Base-by-base conservation (phyloP, 2,797 vertebrate species). In the Gymnothorax javanicus region DNA sequence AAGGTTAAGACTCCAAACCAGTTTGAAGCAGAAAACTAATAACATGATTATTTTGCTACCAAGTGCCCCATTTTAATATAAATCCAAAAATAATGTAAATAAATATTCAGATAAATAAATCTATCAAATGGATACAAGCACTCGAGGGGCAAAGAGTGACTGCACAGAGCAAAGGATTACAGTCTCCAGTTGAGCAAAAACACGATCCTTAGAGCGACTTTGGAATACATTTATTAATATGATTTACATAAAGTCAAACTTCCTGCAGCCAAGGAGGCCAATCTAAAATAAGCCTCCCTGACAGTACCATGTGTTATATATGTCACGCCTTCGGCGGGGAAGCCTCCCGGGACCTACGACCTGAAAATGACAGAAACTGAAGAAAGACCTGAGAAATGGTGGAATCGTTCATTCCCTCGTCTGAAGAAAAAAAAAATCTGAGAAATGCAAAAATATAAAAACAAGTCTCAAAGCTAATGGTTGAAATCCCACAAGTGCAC, bases 281-380 rank as follows among this genome's bases (percentile, higher is more conserved):
- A 89, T 94, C 91, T 94, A 95, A 96, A 96, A 95, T 90, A 96
- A 96, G 94, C 93, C 89, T 88, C 71, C 89, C 87, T 94, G 95
- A 95, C 95, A 95, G 94, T 93, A 92, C 92, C 92, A 95, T 95
- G 95, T 93, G 95, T 96, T 95, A 95, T 95, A 92, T 91, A 91
- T 93, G 93, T 93, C 94, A 89, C 88, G 93, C 94, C 94, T 75
- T 82, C 90, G 91, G 93, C 94, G 88, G 64, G 13, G 52, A 81
- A 75, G 27, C 93, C 95, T 93, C 94, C 0, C 0, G 92, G 92
- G 95, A 92, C 86, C 69, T 79, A 90, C 96, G 96, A 93, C 96
- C 96, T 96, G 94, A 94, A 96, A 96, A 95, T 95, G 96, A 95
- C 96, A 96, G 89, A 90, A 92, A 94, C 94, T 95, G 95, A 95